Evolutionary conservation across 2,888 invertebrate genomes (phyloP), one percentile per base, ranked within the genome.

Genomic region (Amiota minor): DNA sequence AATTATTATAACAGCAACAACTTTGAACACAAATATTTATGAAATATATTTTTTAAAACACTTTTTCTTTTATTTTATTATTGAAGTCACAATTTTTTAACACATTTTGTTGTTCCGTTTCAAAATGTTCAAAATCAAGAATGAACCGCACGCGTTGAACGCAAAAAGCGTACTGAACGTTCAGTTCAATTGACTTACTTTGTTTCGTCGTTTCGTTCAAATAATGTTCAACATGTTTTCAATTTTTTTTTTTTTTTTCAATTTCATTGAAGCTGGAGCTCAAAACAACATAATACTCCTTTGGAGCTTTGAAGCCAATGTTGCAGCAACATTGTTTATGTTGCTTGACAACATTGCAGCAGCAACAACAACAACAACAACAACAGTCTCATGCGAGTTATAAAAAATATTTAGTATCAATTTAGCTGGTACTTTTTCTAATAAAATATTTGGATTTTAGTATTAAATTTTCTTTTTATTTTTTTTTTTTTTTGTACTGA

Each of bases 91-190:
- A 84, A 76, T 81, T 74, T 35, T 35, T 75, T 76, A 77, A 78
- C 85, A 85, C 85, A 59, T 20, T 11, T 16, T 59, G 16, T 20
- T 16, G 20, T 9, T 20, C 59, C 59, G 18, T 11, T 20, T 18
- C 55, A 45, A 35, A 14, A 62, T 35, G 0, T 14, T 14, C 14
- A 23, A 68, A 20, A n/a, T n/a, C n/a, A n/a, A n/a, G n/a, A n/a
- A 70, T 76, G 78, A 84, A 86, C 87, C 86, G 84, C 83, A 87
- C 88, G 79, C 83, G 81, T 81, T 82, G 86, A 86, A 88, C 88
- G 87, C 88, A 88, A 86, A 84, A 88, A 86, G 81, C 80, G 83
- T 79, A 87, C 88, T 87, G 85, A 87, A 84, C 74, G 75, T 76
- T 80, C 81, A 78, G 78, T 78, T 61, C 68, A 72, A 59, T 69